Evolutionary conservation across 2,888 invertebrate genomes (phyloP), one percentile per base, ranked within the genome.

Genomic region (Mactromeris polynyma): DNA sequence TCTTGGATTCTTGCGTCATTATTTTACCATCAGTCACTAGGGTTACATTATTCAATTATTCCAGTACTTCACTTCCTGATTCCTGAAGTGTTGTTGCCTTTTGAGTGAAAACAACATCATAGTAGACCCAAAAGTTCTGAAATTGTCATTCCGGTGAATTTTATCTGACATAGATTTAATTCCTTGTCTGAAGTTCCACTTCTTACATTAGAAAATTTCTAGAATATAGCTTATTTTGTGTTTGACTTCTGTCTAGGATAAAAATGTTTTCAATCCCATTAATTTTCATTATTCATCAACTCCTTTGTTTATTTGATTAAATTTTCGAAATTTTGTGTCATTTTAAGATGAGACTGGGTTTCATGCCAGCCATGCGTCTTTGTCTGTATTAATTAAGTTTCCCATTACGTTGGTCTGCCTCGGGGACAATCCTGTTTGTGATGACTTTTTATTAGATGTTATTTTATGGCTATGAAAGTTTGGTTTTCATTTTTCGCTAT

Each of bases 291-390:
- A 64, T 64, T n/a, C n/a, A n/a, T 36, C 33, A 36, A 6, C 17
- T 73, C 73, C 73, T 73, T 73, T 73, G 73, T 73, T 73, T 73
- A 33, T 36, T 73, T 73, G 73, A 73, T 73, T 73, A 73, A 73
- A 14, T 33, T 73, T 33, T 17, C n/a, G 2, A 11, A 73, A 36
- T 58, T 73, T 73, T 33, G 73, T 73, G 73, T 73, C 73, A 73
- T 73, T 19, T 64, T 64, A 64, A 51, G 26, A 26, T 26, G 26
- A 26, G 21, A 9, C 33, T 26, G 33, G 14, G 19, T 36, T 73
- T 73, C 17, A 73, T 73, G 33, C 33, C 73, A 73, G 3, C 14
- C 73, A 33, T 33, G 33, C 19, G 73, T 33, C 73, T 73, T 73
- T 73, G 73, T 73, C 73, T 33, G 36, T 73, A 2, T 11, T 73